phyloP scores from a whole-genome alignment of 2,888 invertebrate genomes.

The Mesorhabditis belari region DNA sequence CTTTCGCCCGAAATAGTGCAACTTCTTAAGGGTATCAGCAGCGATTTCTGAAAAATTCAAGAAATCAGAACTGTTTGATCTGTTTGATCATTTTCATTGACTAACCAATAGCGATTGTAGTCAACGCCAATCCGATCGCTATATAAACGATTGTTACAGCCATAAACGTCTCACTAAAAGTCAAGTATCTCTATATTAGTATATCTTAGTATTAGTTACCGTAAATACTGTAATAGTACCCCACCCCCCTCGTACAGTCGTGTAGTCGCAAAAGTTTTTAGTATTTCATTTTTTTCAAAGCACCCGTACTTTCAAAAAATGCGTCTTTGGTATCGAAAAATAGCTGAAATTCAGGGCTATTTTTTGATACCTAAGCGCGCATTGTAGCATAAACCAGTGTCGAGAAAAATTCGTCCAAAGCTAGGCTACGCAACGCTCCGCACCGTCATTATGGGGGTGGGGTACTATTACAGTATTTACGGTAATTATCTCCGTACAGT shows the following conservation, averaged over 20 bases:
- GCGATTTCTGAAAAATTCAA: constrained; percentile 32
- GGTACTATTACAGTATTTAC: neutral
- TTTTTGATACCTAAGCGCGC: no score
- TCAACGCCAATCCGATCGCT: constrained; percentile 46
- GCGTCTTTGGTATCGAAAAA: no score
- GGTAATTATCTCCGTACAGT: neutral
- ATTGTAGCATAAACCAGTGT: no score
- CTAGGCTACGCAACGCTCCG: neutral
- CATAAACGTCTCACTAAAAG: constrained; percentile 45
- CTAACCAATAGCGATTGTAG: constrained; percentile 44
- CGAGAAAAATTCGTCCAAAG: no score
- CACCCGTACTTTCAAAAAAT: no score
- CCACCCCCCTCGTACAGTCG: no score
- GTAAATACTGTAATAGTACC: no score
- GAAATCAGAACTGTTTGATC: neutral
- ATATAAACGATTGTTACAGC: constrained; percentile 49
- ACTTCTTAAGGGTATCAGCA: constrained; percentile 44
- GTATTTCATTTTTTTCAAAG: no score
- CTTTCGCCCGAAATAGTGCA: constrained; percentile 50
- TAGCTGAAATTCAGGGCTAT: no score
- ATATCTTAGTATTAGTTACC: neutral
- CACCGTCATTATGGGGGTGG: neutral
- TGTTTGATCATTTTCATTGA: neutral
- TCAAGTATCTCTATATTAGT: neutral
- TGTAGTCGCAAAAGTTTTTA: no score